phyloP scores from a whole-genome alignment of 2,113 vertebrate genomes.

The Trachemys scripta region DNA sequence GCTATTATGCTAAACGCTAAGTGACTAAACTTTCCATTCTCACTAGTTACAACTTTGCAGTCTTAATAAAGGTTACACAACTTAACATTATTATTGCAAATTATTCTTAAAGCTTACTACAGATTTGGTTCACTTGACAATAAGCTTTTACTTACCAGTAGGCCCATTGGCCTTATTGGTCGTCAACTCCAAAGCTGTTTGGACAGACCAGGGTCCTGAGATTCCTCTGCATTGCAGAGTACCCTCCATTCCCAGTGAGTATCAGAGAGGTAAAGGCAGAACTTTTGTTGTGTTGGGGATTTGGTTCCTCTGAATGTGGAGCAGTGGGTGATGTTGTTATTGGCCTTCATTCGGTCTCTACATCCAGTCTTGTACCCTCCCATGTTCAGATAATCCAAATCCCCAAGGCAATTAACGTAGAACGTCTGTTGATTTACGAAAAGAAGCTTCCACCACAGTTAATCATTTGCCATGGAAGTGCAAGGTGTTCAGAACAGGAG shows the following conservation, averaged over 20 bases:
- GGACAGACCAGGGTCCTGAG: not conserved
- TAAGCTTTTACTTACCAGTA: too few relatives aligned
- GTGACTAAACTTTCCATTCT: not conserved
- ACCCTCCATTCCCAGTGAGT: not conserved
- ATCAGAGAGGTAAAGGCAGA: not conserved
- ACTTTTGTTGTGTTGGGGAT: not conserved
- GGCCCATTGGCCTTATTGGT: too few relatives aligned
- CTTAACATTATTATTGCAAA: not conserved
- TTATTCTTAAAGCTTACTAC: not conserved
- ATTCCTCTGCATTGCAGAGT: not conserved
- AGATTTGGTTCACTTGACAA: not conserved
- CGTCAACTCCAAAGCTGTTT: not conserved
- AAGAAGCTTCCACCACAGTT: not conserved
- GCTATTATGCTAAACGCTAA: not conserved
- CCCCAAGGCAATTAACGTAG: not conserved
- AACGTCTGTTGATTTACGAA: not conserved
- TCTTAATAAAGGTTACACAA: not conserved
- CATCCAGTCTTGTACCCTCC: fast-evolving
- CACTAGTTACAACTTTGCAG: not conserved
- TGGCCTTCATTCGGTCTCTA: fast-evolving
- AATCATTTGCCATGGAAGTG: not conserved
- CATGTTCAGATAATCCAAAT: not conserved
- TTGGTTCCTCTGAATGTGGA: not conserved
- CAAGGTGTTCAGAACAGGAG: fast-evolving
- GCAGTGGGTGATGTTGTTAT: fast-evolving